Evolutionary conservation across 2,888 invertebrate species (phyloP), one percentile per base, ranked within the genome.

Genomic region (Ophioninae sp.): DNA sequence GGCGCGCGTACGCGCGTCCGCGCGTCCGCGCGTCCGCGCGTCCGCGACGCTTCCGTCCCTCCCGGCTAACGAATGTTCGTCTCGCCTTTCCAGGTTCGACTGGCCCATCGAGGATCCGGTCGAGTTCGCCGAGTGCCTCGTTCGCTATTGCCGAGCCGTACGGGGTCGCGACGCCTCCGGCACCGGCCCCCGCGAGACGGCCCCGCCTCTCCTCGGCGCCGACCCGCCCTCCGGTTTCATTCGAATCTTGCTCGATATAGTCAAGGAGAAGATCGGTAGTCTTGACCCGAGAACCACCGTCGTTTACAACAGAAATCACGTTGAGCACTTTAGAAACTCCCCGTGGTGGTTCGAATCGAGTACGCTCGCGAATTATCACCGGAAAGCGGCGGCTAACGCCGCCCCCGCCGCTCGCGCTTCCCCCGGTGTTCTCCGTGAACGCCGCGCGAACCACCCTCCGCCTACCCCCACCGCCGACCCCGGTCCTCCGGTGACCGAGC

Each of bases 311-410:
- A 94, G 93, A 87, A 91, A 94, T 75, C 93, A 93, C 69, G 90
- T 96, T 78, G 93, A 94, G 82, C 92, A 94, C 70, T 95, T 94
- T 89, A 91, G 93, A 37, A 93, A 93, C 81, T 92, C 93, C 21
- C 93, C 95, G 59, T 96, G 96, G 96, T 94, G 95, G 92, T 95
- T 95, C 89, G 89, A 93, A 88, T 89, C 91, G 59, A 88, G 83
- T 21, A 81, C 87, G 17, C 87, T 92, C 44, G 79, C 85, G 7
- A 86, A 88, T 79, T 90, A 89, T 44, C 79, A 88, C 41, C 81
- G 76, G 57, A 17, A 59, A 37, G 50, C 30, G 13, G 50, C 50
- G 17, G 17, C 74, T 41, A 67, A n/a, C 37, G 44, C 17, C 23
- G 17, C 20, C 13, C 20, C 30, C 30, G 30, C 30, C 30, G 3